phyloP scores from a whole-genome alignment of 2,797 vertebrate species.

The Cheirogaleus major region DNA sequence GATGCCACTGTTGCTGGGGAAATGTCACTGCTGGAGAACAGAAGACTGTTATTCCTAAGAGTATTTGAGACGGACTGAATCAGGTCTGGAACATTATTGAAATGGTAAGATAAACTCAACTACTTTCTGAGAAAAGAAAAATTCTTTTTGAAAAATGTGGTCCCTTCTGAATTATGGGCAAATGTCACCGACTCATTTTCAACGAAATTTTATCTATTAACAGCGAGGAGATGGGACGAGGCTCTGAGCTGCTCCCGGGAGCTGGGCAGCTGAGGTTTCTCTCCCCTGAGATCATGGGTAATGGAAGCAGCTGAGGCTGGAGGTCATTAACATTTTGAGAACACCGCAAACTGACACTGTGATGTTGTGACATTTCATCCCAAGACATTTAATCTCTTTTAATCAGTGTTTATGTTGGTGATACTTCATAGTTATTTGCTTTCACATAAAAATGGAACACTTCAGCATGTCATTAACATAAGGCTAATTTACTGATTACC shows the following conservation, averaged over 20 bases:
- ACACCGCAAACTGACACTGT: slow-evolving; percentile 61
- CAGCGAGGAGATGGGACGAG: not conserved
- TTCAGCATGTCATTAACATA: slow-evolving; percentile 40
- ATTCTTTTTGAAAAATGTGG: not conserved
- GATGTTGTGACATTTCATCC: slow-evolving; percentile 75
- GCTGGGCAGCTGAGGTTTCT: not conserved
- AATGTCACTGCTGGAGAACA: slow-evolving; percentile 62
- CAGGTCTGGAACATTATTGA: slow-evolving; percentile 62
- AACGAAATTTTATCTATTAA: slow-evolving; percentile 61
- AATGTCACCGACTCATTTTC: slow-evolving; percentile 70
- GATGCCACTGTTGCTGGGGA: slow-evolving; percentile 40
- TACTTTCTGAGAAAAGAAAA: slow-evolving; percentile 38
- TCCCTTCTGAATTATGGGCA: slow-evolving; percentile 65
- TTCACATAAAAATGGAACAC: slow-evolving; percentile 61
- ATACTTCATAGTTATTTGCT: slow-evolving; percentile 66
- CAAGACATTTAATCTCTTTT: slow-evolving; percentile 74
- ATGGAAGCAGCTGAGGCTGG: slow-evolving; percentile 27
- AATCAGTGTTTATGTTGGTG: slow-evolving; percentile 75
- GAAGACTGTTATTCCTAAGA: slow-evolving; percentile 65
- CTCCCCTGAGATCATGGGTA: slow-evolving; percentile 3
- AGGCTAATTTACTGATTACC: slow-evolving; percentile 40
- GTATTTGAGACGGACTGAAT: slow-evolving; percentile 70
- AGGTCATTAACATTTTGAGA: slow-evolving; percentile 76
- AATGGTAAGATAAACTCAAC: slow-evolving; percentile 65
- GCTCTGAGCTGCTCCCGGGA: not conserved